These are phyloP conservation scores for Onychostruthus taczanowskii DNA, from an alignment of 2,113 vertebrate species.

Conservation along the genomic window DNA sequence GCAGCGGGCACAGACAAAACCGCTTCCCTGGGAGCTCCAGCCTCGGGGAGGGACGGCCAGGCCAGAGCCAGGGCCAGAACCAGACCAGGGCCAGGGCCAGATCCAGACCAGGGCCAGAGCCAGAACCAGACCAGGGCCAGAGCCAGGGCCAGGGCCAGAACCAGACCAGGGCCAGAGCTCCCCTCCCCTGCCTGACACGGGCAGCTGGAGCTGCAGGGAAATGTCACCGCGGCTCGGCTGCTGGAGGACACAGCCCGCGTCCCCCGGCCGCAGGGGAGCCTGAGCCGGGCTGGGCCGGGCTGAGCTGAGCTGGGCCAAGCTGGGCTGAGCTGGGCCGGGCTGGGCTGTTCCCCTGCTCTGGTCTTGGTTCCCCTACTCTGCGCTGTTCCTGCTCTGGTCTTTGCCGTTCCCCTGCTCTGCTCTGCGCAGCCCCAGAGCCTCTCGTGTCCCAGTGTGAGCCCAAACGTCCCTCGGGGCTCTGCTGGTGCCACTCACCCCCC, in stretches of 20 bases:
- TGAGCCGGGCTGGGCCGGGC: too few species aligned
- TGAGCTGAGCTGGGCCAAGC: too few species aligned
- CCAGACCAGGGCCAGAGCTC: neutral
- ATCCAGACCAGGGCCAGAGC: slow-evolving; percentile 2
- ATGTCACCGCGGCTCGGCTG: slow-evolving; percentile 66
- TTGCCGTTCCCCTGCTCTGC: too few species aligned
- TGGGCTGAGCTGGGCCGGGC: too few species aligned
- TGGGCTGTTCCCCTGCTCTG: too few species aligned
- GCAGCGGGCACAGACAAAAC: neutral
- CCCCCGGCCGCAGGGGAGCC: too few species aligned
- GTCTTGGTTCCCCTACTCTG: too few species aligned
- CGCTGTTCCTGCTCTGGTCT: too few species aligned
- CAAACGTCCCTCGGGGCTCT: neutral
- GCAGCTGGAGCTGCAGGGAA: slow-evolving; percentile 68
- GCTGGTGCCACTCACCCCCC: neutral
- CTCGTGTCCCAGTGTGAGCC: neutral
- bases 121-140: neutral
- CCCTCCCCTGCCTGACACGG: slow-evolving; percentile 63
- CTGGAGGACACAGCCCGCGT: neutral
- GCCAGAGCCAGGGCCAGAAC: neutral
- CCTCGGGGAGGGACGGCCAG: slow-evolving; percentile 30
- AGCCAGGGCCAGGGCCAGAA: neutral
- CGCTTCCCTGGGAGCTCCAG: slow-evolving; percentile 50
- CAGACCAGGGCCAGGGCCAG: slow-evolving; percentile 13
- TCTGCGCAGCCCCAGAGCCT: neutral